These are phyloP conservation scores for Diadegma fenestrale DNA, from an alignment of 2,888 invertebrate species.

Conservation along the genomic window DNA sequence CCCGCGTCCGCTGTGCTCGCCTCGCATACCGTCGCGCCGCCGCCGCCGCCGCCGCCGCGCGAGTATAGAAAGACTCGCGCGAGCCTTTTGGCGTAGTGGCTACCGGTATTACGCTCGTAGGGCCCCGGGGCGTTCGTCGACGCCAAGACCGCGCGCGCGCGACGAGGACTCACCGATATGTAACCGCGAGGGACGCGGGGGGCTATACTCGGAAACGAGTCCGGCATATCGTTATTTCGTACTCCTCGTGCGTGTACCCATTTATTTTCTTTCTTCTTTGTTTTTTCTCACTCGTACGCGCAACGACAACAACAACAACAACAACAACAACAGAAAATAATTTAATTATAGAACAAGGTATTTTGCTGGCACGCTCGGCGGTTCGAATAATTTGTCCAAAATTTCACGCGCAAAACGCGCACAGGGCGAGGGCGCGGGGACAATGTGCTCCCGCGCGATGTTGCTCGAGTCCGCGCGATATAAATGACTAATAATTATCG, in stretches of 20 bases:
- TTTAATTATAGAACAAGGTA: too few species aligned
- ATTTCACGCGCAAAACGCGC: too few species aligned
- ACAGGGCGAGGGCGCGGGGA: too few species aligned
- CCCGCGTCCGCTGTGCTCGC: conserved; percentile 38
- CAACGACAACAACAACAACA: too few species aligned
- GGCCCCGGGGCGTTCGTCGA: conserved; percentile 78
- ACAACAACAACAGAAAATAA: too few species aligned
- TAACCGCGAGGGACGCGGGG: conserved; percentile 70
- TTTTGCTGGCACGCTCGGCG: too few species aligned
- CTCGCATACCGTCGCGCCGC: conserved; percentile 3
- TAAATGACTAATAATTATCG: conserved; percentile 71
- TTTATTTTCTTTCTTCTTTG: too few species aligned
- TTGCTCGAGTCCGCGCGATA: conserved; percentile 63
- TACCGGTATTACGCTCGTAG: conserved; percentile 85
- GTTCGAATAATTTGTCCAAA: background rate
- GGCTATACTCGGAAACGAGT: conserved; percentile 46
- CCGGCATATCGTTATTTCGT: too few species aligned
- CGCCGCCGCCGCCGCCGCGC: too few species aligned
- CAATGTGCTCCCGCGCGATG: conserved; percentile 58
- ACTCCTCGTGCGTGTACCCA: too few species aligned
- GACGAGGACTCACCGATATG: conserved; percentile 77
- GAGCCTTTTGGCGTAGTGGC: conserved; percentile 82
- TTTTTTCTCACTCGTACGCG: too few species aligned
- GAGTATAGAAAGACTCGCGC: conserved; percentile 46
- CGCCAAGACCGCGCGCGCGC: conserved; percentile 68